phyloP scores from a whole-genome alignment of 2,113 vertebrate genomes.

The Redunca redunca region DNA sequence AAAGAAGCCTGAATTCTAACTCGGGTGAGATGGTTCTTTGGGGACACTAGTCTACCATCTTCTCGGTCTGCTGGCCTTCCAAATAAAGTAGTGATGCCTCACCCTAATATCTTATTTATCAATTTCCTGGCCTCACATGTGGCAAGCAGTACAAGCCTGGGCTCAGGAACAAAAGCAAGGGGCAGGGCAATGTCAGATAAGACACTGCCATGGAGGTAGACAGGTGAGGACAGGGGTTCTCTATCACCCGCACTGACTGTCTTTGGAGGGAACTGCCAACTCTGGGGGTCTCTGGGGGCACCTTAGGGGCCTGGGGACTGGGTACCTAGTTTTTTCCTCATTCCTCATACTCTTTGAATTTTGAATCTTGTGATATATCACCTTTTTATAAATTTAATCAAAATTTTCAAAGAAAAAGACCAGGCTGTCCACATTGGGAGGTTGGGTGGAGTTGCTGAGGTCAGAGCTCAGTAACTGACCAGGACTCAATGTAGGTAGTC shows the following conservation, averaged over 20 bases:
- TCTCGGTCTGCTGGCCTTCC: background rate
- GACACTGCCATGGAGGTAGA: rapidly evolving
- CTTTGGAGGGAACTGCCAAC: background rate
- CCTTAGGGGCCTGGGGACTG: background rate
- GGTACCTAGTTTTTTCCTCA: background rate
- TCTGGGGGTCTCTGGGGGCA: background rate
- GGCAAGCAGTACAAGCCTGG: background rate
- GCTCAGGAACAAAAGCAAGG: background rate
- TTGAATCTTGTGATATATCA: background rate
- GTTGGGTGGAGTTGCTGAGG: background rate
- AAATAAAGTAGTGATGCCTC: background rate
- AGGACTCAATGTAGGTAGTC: rapidly evolving
- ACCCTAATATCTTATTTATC: background rate
- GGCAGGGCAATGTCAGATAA: rapidly evolving
- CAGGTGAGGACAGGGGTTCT: background rate
- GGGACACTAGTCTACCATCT: background rate
- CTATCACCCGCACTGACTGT: rapidly evolving
- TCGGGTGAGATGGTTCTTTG: background rate
- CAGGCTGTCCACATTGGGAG: background rate
- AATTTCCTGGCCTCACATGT: background rate
- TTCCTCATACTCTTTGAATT: background rate
- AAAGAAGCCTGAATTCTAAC: background rate
- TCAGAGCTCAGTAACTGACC: background rate
- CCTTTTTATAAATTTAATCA: background rate
- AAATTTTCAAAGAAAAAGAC: background rate